phyloP scores from a whole-genome alignment of 2,888 invertebrate genomes.

The Priocnemis perturbator region DNA sequence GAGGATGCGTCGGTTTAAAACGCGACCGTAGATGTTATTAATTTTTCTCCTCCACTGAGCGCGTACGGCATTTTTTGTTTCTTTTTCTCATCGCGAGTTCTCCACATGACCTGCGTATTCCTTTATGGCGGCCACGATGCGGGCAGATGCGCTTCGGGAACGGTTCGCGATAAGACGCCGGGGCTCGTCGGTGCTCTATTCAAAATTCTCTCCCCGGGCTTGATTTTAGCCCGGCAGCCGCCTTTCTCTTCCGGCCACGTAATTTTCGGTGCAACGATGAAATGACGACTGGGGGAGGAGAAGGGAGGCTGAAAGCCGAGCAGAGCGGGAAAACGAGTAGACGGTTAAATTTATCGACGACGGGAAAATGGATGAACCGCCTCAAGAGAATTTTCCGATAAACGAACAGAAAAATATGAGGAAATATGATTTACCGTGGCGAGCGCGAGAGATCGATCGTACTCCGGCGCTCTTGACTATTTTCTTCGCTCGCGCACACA shows the following conservation, averaged over 20 bases:
- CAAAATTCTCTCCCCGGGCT: constrained; percentile 6
- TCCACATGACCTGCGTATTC: neutral
- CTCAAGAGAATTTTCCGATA: constrained; percentile 41
- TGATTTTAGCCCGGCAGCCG: constrained; percentile 11
- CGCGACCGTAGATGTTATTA: constrained; percentile 20
- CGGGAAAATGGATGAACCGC: constrained; percentile 35
- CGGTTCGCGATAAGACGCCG: too few species aligned
- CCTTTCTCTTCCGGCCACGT: constrained; percentile 1
- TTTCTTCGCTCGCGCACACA: neutral
- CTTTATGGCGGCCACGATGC: too few species aligned
- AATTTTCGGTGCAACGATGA: constrained; percentile 8
- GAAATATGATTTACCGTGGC: constrained; percentile 36
- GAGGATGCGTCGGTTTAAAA: constrained; percentile 16
- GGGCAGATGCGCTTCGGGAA: too few species aligned
- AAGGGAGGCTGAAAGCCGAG: neutral
- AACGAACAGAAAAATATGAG: constrained; percentile 38
- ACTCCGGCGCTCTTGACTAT: neutral
- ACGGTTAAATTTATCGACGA: constrained; percentile 37
- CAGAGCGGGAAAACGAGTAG: neutral
- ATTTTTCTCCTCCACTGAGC: constrained; percentile 29
- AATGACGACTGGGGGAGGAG: neutral
- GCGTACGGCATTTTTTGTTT: constrained; percentile 9
- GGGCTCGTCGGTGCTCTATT: neutral
- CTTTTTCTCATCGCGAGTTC: constrained; percentile 16
- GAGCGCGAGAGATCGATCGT: neutral